These are phyloP conservation scores for Rhopalosiphum padi DNA, from an alignment of 1,140 invertebrate species.

Conservation along the genomic window DNA sequence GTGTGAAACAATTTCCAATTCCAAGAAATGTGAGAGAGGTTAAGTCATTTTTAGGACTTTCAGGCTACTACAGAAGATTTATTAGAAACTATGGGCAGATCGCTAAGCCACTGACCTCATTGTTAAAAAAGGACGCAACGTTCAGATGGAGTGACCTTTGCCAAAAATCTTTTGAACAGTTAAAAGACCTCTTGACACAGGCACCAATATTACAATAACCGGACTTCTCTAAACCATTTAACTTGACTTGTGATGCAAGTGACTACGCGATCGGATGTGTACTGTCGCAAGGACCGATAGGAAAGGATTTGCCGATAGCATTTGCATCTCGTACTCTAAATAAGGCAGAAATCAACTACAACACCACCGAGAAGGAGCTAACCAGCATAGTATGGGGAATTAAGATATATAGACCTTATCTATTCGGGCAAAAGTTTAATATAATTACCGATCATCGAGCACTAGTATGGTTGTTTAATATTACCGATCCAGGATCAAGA, in stretches of 20 bases:
- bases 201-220: slow-evolving; percentile 62
- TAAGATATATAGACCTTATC: too few relatives aligned
- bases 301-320: slow-evolving; percentile 61
- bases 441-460: too few relatives aligned
- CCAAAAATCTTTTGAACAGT: background rate
- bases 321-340: slow-evolving; percentile 64
- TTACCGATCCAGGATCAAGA: too few relatives aligned
- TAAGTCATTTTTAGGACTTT: slow-evolving; percentile 63
- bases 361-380: slow-evolving; percentile 63
- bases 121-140: slow-evolving; percentile 51
- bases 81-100: slow-evolving; percentile 61
- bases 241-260: slow-evolving; percentile 68
- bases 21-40: slow-evolving; percentile 60
- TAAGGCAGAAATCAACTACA: slow-evolving; percentile 64
- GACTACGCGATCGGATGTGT: slow-evolving; percentile 61
- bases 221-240: slow-evolving; percentile 64
- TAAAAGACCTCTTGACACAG: slow-evolving; percentile 63
- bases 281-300: slow-evolving; percentile 62
- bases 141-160: background rate
- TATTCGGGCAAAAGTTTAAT: too few relatives aligned
- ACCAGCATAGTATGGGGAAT: slow-evolving; percentile 63
- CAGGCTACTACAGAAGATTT: slow-evolving; percentile 63
- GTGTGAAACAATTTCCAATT: slow-evolving; percentile 40
- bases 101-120: slow-evolving; percentile 61
- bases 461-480: too few relatives aligned